Percentiles rank a stretch among this genome's conserved stretches.
phyloP scores from a whole-genome alignment of 2,797 vertebrate species.

The Danio aesculapii region DNA sequence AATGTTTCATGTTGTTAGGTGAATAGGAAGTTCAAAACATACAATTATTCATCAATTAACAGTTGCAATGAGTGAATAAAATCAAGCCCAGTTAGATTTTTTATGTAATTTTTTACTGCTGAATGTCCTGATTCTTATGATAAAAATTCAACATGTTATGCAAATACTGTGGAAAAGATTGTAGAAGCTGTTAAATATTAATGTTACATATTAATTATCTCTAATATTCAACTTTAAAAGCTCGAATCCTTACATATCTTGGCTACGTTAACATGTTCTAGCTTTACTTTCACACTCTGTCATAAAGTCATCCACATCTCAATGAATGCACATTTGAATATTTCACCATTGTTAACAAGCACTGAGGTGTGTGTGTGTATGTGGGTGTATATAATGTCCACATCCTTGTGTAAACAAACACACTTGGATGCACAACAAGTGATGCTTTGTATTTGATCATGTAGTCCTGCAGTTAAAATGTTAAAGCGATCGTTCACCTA shows the following conservation, averaged over 20 bases:
- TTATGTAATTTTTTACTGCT: too few species aligned
- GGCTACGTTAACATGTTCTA: not conserved
- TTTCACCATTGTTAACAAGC: not conserved
- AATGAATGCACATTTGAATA: conserved; percentile 1
- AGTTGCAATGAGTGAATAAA: too few species aligned
- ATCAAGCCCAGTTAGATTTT: too few species aligned
- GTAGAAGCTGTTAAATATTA: not conserved
- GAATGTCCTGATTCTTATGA: not conserved
- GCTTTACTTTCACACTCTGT: conserved; percentile 11
- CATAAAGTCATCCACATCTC: not conserved
- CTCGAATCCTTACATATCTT: not conserved
- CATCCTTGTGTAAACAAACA: conserved; percentile 25
- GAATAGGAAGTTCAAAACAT: not conserved
- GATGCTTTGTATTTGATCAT: conserved; percentile 10
- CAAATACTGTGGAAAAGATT: not conserved
- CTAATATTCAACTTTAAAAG: not conserved
- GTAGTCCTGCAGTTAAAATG: not conserved
- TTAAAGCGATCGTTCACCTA: too few species aligned
- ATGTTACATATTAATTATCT: not conserved
- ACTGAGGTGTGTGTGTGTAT: conserved; percentile 5
- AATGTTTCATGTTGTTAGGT: not conserved
- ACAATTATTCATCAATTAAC: not conserved
- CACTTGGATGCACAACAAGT: not conserved
- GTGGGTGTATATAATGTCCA: not conserved
- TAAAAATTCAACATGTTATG: not conserved